Evolutionary conservation across 2,113 vertebrate species (phyloP), one percentile per base, ranked within the genome.

Genomic region (Narcine bancroftii): DNA sequence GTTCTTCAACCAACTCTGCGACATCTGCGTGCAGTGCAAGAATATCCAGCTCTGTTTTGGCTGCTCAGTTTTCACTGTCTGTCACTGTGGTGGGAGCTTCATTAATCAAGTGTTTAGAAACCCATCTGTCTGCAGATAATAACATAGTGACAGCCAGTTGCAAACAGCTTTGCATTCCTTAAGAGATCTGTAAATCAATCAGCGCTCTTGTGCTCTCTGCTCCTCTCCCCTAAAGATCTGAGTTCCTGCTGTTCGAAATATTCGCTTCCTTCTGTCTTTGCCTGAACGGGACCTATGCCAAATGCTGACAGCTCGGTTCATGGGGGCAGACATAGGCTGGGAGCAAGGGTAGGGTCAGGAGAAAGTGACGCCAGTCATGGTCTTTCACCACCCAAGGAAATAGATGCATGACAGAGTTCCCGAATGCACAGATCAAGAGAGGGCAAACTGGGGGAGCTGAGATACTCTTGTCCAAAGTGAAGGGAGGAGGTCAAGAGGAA

Each of bases 101-200:
- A 87, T 87, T 87, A 87, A 87, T 87, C 81, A 87, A 87, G 81
- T 87, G 81, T 87, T 63, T 60, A 85, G 56, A 87, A 60, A 87
- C 36, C n/a, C 81, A 87, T 87, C 81, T 87, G 81, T 87, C 53
- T 36, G 53, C 33, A 21, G 81, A 63, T 87, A 87, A 87, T 87
- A n/a, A 63, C n/a, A 21, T 33, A 36, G 33, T 60, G 81, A 87
- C 81, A 87, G 81, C 53, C 53, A 17, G 81, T 36, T 63, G 53
- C 17, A 36, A 87, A 87, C 53, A 85, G 81, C 81, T 85, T 79
- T 53, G 33, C 81, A 36, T 87, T 63, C 81, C 81, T 87, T 87
- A n/a, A 63, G 33, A 63, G 81, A 63, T 63, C 53, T 63, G 33
- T 60, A 60, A 87, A 87, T 63, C 81, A 60, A 60, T 2, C 33